Percentiles rank a stretch among this genome's conserved stretches.
Conservation (phyloP, 2,797 vertebrate genomes). For the Pangasius mekongensis region DNA sequence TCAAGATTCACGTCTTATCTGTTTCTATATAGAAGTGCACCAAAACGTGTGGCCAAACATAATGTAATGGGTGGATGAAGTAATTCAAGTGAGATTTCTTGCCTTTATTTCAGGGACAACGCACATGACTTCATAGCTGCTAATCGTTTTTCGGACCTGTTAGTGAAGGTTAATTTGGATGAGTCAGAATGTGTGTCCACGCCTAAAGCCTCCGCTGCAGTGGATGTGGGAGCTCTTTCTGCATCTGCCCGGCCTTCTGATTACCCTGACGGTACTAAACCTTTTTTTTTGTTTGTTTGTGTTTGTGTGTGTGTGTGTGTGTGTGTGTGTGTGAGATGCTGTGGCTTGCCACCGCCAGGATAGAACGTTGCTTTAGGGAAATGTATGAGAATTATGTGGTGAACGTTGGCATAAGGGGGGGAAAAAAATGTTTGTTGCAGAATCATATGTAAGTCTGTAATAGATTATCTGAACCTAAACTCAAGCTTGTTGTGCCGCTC, state of each 20-base stretch:
- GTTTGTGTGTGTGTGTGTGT: too few species aligned
- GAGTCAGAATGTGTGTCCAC: constrained; percentile 60
- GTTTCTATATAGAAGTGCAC: too few species aligned
- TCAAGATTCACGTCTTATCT: neutral
- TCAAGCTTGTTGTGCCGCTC: neutral
- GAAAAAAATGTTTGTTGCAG: neutral
- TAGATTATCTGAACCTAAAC: neutral
- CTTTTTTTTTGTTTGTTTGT: neutral
- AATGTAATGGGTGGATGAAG: neutral
- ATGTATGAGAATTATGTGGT: neutral
- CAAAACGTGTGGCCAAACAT: neutral
- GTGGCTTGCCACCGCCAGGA: neutral
- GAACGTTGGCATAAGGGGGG: neutral
- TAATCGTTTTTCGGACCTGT: constrained; percentile 69
- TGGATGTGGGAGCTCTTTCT: neutral
- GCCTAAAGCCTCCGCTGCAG: constrained; percentile 42
- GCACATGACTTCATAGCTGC: constrained; percentile 75
- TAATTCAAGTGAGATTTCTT: neutral
- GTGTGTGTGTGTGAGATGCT: neutral
- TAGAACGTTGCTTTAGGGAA: neutral
- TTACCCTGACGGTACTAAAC: constrained; percentile 43
- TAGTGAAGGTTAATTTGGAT: constrained; percentile 74
- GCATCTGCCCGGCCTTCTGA: constrained; percentile 23
- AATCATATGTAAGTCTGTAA: neutral
- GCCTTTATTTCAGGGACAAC: constrained; percentile 66